Conservation (phyloP, 2,888 invertebrate genomes). For the Ichneumoninae sp. region DNA sequence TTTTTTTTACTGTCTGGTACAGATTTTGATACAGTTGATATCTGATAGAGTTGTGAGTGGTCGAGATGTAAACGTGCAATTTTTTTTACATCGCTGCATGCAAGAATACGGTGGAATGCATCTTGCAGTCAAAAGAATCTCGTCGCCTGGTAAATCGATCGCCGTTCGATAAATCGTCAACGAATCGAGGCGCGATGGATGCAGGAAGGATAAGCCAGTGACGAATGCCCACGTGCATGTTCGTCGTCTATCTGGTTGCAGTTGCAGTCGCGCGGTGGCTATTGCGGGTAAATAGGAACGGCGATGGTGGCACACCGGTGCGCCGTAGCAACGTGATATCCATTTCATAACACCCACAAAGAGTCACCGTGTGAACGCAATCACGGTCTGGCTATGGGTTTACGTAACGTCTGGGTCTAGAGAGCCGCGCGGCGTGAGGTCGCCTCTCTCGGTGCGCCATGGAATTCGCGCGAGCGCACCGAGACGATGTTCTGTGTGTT, state of each 20-base stretch:
- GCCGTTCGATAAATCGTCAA: slow-evolving; percentile 29
- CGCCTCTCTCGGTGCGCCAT: slow-evolving; percentile 63
- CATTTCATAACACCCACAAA: slow-evolving; percentile 83
- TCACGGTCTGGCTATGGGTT: slow-evolving; percentile 69
- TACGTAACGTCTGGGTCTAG: slow-evolving; percentile 75
- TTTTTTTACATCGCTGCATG: background rate
- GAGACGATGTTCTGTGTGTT: slow-evolving; percentile 49
- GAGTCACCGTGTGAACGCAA: slow-evolving; percentile 83
- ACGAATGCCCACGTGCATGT: slow-evolving; percentile 13
- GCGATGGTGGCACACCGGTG: slow-evolving; percentile 48
- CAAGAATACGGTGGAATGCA: background rate
- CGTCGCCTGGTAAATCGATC: slow-evolving; percentile 13
- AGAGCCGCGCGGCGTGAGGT: slow-evolving; percentile 64
- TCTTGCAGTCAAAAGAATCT: slow-evolving; percentile 17
- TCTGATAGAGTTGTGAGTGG: too few relatives aligned
- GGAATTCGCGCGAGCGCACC: slow-evolving; percentile 65
- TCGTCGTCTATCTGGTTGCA: slow-evolving; percentile 17
- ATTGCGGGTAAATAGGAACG: slow-evolving; percentile 72
- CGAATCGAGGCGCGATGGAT: slow-evolving; percentile 20
- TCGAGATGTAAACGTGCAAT: too few relatives aligned
- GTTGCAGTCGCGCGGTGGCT: slow-evolving; percentile 47
- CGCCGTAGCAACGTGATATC: slow-evolving; percentile 80
- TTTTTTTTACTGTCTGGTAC: too few relatives aligned
- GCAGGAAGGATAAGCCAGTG: slow-evolving; percentile 5
- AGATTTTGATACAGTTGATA: too few relatives aligned